These are phyloP conservation scores for Tachysurus fulvidraco DNA, from an alignment of 2,113 vertebrate species.

Conservation along the genomic window DNA sequence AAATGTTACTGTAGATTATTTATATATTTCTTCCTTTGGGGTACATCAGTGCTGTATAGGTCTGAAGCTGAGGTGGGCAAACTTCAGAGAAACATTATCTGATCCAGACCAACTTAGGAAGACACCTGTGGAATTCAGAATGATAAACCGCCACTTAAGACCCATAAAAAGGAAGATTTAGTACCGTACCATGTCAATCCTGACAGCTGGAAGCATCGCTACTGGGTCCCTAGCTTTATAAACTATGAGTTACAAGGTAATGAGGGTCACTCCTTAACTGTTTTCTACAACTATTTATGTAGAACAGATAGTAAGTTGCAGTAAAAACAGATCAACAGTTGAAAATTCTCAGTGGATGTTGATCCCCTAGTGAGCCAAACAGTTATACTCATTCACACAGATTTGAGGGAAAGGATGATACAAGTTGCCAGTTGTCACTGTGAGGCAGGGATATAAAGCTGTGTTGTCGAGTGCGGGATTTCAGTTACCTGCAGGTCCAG, in stretches of 20 bases:
- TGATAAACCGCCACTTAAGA: constrained; percentile 70
- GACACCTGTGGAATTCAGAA: constrained; percentile 70
- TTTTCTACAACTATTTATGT: constrained; percentile 11
- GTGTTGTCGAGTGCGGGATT: constrained; percentile 39
- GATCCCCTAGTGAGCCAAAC: constrained; percentile 15
- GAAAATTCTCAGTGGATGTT: constrained; percentile 15
- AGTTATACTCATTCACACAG: neutral
- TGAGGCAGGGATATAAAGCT: constrained; percentile 30
- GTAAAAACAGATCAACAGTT: constrained; percentile 11
- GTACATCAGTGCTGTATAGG: constrained; percentile 15
- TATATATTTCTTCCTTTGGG: neutral
- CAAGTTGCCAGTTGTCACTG: constrained; percentile 17
- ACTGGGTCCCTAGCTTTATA: constrained; percentile 35
- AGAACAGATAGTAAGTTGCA: constrained; percentile 2
- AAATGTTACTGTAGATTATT: neutral
- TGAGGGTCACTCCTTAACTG: neutral
- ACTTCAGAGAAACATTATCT: constrained; percentile 62
- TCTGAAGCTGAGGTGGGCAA: constrained; percentile 43
- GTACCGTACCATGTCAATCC: constrained; percentile 46
- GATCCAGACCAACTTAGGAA: constrained; percentile 71
- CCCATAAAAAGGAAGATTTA: constrained; percentile 58
- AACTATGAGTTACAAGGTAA: constrained; percentile 14
- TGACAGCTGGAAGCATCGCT: constrained; percentile 56
- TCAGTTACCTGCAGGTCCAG: constrained; percentile 63
- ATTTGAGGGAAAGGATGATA: constrained; percentile 22